Evolutionary conservation across 2,113 vertebrate species (phyloP).

Genomic region (Plestiodon gilberti): DNA sequence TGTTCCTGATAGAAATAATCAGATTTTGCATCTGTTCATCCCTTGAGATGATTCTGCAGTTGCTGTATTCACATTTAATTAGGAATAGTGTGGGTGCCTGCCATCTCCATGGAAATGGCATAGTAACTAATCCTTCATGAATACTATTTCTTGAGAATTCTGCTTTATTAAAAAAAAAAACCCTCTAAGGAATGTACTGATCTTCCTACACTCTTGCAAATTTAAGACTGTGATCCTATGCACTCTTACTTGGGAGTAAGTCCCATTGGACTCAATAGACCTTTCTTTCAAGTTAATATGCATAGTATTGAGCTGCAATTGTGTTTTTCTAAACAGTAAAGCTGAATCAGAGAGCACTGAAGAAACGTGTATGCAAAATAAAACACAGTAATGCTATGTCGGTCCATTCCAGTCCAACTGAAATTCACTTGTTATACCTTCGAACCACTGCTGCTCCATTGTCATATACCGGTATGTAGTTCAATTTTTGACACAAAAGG

Average conservation of each 20-base stretch:
- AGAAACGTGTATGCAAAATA: no score
- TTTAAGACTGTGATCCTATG: not conserved
- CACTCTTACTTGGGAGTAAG: not conserved
- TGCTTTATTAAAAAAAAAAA: not conserved
- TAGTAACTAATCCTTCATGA: not conserved
- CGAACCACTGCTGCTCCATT: no score
- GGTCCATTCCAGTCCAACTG: no score
- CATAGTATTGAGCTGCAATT: no score
- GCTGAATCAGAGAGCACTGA: no score
- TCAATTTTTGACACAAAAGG: no score
- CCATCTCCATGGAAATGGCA: accelerated
- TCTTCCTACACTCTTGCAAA: not conserved
- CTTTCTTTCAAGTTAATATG: no score
- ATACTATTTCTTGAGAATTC: not conserved
- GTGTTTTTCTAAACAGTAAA: no score
- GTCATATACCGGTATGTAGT: no score
- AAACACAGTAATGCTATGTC: no score
- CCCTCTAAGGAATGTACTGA: not conserved
- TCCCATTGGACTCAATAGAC: not conserved
- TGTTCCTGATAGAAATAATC: not conserved
- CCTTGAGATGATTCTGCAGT: not conserved
- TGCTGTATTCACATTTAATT: constrained; percentile 11
- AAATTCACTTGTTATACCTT: no score
- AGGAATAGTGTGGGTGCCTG: constrained; percentile 10
- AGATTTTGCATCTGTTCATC: constrained; percentile 8